Conservation (phyloP, 2,113 vertebrate genomes). For the Monopterus albus region DNA sequence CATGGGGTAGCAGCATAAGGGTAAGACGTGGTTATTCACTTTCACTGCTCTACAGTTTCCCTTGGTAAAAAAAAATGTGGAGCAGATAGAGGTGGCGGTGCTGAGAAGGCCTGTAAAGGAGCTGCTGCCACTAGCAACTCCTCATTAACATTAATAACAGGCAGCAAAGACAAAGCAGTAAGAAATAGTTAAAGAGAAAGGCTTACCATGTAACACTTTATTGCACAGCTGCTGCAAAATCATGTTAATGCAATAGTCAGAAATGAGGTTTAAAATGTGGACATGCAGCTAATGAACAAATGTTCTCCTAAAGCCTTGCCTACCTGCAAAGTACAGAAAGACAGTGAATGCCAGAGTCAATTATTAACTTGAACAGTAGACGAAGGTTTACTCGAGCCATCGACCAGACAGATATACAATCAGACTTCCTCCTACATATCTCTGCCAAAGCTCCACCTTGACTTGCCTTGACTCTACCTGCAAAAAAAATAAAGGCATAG, state of each 20-base stretch:
- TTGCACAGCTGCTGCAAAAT: conserved; percentile 49
- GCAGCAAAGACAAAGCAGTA: conserved; percentile 35
- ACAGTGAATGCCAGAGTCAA: conserved; percentile 40
- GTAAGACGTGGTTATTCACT: conserved; percentile 23
- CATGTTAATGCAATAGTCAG: conserved; percentile 19
- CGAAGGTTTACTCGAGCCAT: conserved; percentile 44
- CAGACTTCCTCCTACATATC: conserved; percentile 67
- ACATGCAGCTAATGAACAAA: conserved; percentile 18
- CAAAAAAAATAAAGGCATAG: conserved; percentile 51
- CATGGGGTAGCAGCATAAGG: conserved; percentile 18
- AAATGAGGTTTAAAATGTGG: conserved; percentile 11
- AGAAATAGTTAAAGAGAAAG: conserved; percentile 33
- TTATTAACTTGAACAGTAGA: conserved; percentile 72
- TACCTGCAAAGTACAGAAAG: conserved; percentile 29
- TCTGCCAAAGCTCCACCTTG: conserved; percentile 44
- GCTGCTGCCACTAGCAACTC: conserved; percentile 57
- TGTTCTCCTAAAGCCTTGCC: conserved; percentile 20
- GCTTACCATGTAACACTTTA: conserved; percentile 28
- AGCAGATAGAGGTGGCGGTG: neutral
- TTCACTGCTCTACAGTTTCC: conserved; percentile 40
- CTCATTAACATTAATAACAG: conserved; percentile 53
- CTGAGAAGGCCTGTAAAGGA: conserved; percentile 54
- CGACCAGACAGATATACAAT: conserved; percentile 55
- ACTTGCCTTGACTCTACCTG: conserved; percentile 21
- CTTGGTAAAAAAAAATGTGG: conserved; percentile 35